A percentile compares a stretch with the other conserved stretches of the same genome.
phyloP scores from a whole-genome alignment of 2,113 vertebrate genomes.

The Callionymus lyra region DNA sequence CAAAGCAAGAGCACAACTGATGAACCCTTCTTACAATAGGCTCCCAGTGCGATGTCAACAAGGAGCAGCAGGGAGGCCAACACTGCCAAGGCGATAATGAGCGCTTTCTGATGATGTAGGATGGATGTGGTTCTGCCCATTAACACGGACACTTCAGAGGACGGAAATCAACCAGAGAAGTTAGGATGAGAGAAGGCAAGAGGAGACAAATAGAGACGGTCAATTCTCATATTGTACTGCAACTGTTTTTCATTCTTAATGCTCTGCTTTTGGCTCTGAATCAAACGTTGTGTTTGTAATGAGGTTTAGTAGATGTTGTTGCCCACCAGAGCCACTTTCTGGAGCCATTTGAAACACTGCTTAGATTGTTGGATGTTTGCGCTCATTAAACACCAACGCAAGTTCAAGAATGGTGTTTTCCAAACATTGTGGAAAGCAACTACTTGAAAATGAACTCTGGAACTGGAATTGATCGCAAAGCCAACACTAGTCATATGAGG shows the following conservation, averaged over 20 bases:
- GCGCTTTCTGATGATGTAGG: conserved; percentile 14
- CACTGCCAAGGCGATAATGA: conserved; percentile 24
- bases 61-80: conserved; percentile 36
- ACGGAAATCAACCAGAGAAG: conserved; percentile 3
- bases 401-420: no score
- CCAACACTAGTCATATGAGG: no score
- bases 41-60: conserved; percentile 44
- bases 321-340: no score
- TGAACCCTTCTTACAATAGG: conserved; percentile 45
- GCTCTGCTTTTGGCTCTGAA: no score
- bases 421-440: no score
- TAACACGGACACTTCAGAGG: conserved; percentile 40
- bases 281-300: no score
- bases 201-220: neutral
- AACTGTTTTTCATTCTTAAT: neutral
- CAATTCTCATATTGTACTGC: neutral
- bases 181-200: neutral
- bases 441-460: no score
- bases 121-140: conserved; percentile 14
- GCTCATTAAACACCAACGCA: no score
- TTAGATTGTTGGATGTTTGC: no score
- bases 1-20: neutral
- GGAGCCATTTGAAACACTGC: no score
- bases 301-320: no score
- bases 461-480: no score